Base-by-base conservation (phyloP, 2,113 vertebrate species). In the Xiphias gladius region DNA sequence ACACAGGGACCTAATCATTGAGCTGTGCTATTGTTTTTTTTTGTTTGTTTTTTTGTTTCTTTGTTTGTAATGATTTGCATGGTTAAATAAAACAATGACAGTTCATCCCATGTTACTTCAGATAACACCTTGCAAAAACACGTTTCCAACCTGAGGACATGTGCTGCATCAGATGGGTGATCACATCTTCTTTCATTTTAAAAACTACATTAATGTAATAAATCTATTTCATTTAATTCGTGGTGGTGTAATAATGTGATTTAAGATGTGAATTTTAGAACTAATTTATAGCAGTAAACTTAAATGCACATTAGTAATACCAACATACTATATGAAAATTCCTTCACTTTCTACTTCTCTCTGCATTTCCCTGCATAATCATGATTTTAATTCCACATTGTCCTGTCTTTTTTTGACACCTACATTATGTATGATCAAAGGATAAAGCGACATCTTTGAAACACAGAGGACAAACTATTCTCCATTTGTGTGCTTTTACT, bases 81-180 rank as follows among this genome's bases (percentile, higher is more conserved):
- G 54, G 22, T 62, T 14, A 62, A 43, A 79, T 26, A 5, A n/a
- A 24, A 48, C 61, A 62, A 41, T 17, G 4, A 73, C 7, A 37
- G 28, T 69, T 12, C 4, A 1, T 65, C 37, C 41, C 17, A n/a
- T 65, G 28, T 59, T 52, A 55, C 48, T 35, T 46, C 26, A 54
- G 30, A 24, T n/a, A 73, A 79, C 43, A 82, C 16, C 28, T 65
- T 63, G 52, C 39, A 26, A 59, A 66, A 52, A 62, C 52, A 76
- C 2, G 5, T 62, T 82, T 50, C 54, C 32, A 71, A 81, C 59
- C 35, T 2, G 17, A 67, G 43, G 69, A 74, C 50, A 70, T 78
- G 73, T 65, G 54, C 58, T 55, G 59, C 20, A 66, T 85, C 46
- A 73, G 41, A 71, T 78, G 43, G 48, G 6, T 68, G 26, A 58